Conservation (phyloP, 53 echinoderm and acorn worm genomes). For the Temnopleurus reevesii region DNA sequence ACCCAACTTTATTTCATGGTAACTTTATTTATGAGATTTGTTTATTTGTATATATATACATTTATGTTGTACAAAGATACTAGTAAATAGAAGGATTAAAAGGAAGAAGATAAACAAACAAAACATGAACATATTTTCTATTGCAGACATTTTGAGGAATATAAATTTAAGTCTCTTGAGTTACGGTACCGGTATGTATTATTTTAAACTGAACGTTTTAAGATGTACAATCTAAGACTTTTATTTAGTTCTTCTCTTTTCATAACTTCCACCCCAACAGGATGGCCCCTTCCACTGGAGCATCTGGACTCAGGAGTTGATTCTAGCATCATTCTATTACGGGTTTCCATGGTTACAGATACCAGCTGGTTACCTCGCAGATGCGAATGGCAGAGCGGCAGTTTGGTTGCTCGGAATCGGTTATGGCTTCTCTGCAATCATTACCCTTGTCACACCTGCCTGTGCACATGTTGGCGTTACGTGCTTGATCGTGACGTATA, state of each 20-base stretch:
- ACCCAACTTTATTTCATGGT: no score
- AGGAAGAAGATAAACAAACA: no score
- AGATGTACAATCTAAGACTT: background rate
- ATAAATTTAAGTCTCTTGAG: no score
- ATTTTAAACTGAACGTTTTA: no score
- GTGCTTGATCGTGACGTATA: background rate
- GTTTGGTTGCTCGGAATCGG: constrained; percentile 2
- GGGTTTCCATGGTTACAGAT: constrained; percentile 15
- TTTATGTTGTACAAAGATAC: no score
- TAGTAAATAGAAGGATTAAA: no score
- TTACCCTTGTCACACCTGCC: background rate
- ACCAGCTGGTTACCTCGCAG: constrained; percentile 1
- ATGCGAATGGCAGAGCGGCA: background rate
- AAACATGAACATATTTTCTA: no score
- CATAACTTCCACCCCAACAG: no score
- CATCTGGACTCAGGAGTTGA: constrained; percentile 20
- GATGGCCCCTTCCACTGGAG: constrained; percentile 25
- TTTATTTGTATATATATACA: no score
- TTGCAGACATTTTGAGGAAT: no score
- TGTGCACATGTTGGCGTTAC: background rate
- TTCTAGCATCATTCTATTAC: background rate
- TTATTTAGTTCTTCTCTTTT: background rate
- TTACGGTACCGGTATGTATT: no score
- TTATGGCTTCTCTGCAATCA: background rate
- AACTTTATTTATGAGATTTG: no score